Evolutionary conservation across 1,140 invertebrate genomes (phyloP), one percentile per base, ranked within the genome.

Genomic region (Pseudomyrmex gracilis): DNA sequence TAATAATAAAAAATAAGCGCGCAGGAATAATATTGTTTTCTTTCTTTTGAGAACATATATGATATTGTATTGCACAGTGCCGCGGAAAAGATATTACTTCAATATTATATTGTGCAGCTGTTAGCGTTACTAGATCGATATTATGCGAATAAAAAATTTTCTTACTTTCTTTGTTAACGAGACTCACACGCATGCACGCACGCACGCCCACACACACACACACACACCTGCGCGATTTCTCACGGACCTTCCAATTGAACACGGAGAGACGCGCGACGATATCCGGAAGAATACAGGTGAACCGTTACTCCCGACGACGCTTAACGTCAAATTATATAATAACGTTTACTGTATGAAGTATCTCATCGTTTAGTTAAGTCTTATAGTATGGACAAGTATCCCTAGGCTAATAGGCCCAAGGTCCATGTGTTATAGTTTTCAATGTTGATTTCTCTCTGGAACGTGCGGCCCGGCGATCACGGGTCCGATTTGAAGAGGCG

Each of bases 351-450:
- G 87, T 93, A 92, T 91, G 88, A 92, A 93, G 90, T 93, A 92
- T 93, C 90, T 60, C 92, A 93, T 93, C 90, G 88, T 90, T 77
- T 93, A 92, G 90, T 94, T 93, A 94, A 94, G 93, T 94, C 93
- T 94, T 94, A 93, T 94, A 93, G 78, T 92, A 94, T 94, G 93
- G 93, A 94, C 94, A 94, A 93, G 87, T 92, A 93, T 92, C 92
- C 91, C 84, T 92, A 92, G 92, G 92, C 90, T 90, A 90, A 82
- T 93, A 93, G 92, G 92, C 92, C 92, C 87, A 92, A 94, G 93
- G 92, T 92, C 84, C 83, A 89, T 87, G 87, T 89, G 87, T 89
- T 83, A 82, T 86, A 80, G 73, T 90, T 88, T 60, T 34, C 34
- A 34, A 73, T 88, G 76, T 83, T 86, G 68, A 86, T 80, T 82